Conservation (phyloP, 2,113 vertebrate genomes). For the Upupa epops region DNA sequence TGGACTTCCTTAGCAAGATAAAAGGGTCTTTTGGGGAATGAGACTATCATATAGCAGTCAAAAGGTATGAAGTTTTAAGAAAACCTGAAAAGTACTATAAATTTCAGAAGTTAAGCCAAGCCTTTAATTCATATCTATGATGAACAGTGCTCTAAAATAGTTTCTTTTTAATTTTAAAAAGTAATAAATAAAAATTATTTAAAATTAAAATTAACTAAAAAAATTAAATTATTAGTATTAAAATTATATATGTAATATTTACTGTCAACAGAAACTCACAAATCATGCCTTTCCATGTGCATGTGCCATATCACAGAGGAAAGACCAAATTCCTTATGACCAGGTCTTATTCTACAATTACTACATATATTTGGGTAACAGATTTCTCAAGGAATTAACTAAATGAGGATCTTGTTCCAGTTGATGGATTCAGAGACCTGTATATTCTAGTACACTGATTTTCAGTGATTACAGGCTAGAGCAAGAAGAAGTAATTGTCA, state of each 20-base stretch:
- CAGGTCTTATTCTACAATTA: background rate
- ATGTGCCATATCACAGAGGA: background rate
- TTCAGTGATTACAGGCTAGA: background rate
- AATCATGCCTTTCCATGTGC: background rate
- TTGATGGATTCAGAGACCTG: background rate
- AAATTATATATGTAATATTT: background rate
- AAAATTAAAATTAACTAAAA: no score
- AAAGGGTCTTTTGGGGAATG: background rate
- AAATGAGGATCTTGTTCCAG: background rate
- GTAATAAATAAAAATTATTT: no score
- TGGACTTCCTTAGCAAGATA: background rate
- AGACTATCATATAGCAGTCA: background rate
- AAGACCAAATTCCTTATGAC: fast-evolving
- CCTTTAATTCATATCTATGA: background rate
- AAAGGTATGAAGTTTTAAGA: background rate
- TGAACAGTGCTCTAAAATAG: background rate
- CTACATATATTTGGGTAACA: background rate
- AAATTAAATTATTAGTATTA: background rate
- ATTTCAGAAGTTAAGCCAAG: background rate
- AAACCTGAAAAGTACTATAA: background rate
- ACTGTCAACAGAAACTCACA: background rate
- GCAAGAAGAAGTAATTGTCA: background rate
- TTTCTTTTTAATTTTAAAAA: background rate
- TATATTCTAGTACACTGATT: background rate
- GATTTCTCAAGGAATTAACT: background rate